Percentiles rank a stretch among this genome's conserved stretches.
These are phyloP conservation scores for Carollia perspicillata DNA, from an alignment of 2,113 vertebrate genomes.

Conservation along the genomic window DNA sequence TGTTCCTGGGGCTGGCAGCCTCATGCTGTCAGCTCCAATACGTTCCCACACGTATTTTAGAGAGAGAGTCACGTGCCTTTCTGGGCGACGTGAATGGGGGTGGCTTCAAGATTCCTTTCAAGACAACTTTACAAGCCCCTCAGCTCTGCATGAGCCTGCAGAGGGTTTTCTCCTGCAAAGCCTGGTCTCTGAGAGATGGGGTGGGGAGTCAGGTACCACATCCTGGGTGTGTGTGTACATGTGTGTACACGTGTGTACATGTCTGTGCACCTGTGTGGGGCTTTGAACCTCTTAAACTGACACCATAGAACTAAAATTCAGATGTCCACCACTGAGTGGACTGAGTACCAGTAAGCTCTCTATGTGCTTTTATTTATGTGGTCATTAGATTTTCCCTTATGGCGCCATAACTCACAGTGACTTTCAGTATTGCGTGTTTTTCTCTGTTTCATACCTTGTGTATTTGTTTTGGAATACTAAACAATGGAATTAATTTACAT, in stretches of 20 bases:
- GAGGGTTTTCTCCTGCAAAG: background rate
- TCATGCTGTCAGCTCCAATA: background rate
- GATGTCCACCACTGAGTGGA: background rate
- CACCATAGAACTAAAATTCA: background rate
- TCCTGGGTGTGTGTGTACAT: background rate
- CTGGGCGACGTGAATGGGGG: background rate
- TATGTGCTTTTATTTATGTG: background rate
- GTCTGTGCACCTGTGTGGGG: background rate
- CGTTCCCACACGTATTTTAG: background rate
- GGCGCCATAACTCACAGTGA: background rate
- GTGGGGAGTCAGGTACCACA: background rate
- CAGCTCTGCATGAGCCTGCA: background rate
- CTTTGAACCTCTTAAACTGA: background rate
- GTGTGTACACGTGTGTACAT: no score
- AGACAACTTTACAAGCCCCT: background rate
- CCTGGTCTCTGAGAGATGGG: background rate
- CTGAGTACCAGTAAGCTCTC: background rate
- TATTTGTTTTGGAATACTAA: background rate
- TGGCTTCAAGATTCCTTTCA: conserved; percentile 14
- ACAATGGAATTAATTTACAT: background rate
- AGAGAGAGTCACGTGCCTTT: background rate
- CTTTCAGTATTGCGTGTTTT: background rate
- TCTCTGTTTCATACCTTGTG: background rate
- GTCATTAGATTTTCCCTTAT: background rate
- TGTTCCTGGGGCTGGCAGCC: background rate